Conservation (phyloP, 2,113 vertebrate genomes). For the Sciurus niger region DNA sequence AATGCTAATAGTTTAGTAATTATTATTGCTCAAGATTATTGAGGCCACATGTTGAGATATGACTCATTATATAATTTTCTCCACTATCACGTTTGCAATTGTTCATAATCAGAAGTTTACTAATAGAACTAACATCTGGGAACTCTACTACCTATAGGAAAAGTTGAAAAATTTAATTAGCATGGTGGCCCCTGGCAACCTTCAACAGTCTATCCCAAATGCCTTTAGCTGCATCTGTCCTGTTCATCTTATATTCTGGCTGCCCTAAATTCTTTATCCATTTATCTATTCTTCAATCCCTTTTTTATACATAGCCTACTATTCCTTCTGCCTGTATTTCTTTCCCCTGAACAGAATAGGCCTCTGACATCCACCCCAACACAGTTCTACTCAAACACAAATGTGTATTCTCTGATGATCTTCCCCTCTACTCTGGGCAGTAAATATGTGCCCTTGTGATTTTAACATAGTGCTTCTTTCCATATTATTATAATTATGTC, state of each 20-base stretch:
- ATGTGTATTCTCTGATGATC: not conserved
- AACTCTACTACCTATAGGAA: not conserved
- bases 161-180: not conserved
- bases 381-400: not conserved
- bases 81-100: not conserved
- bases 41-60: not conserved
- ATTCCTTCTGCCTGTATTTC: not conserved
- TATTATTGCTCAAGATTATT: not conserved
- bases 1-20: not conserved
- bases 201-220: not conserved
- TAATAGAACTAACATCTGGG: not conserved
- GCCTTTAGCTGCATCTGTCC: not conserved
- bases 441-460: not conserved
- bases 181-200: not conserved
- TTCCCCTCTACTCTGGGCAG: not conserved
- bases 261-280: not conserved
- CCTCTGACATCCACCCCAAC: not conserved
- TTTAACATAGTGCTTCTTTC: not conserved
- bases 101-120: slow-evolving; percentile 4
- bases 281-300: not conserved
- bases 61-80: not conserved
- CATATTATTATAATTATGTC: not conserved
- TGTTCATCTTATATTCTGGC: not conserved
- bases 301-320: not conserved
- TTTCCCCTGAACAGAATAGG: not conserved